Base-by-base conservation (phyloP, 2,113 vertebrate species). In the Pao palembangensis region DNA sequence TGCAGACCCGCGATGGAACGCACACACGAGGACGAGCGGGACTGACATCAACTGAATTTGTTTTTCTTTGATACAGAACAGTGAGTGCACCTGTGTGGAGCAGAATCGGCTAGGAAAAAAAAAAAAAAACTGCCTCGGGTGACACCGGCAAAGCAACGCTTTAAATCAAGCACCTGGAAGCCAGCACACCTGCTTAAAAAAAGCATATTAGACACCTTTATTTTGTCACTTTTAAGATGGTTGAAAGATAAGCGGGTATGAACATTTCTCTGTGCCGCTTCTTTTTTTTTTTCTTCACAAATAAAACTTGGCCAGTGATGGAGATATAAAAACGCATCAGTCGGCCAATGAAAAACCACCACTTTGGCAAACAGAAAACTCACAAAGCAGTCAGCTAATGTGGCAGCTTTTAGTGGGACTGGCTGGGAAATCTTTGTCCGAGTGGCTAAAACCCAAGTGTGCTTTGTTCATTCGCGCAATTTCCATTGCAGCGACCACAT, bases 351-450 rank as follows among this genome's bases (percentile, higher is more conserved):
- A 73, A 88, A 88, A 81, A 83, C 78, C 67, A 67, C 57, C 69
- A 79, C 76, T 83, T 85, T 88, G 83, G 79, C 82, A 70, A 67
- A 66, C 69, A 53, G 53, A 62, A 72, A 69, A 65, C 60, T 8
- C 62, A 66, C 60, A 63, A 68, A 78, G 73, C 79, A 83, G 83
- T 79, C 62, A 56, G 77, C 61, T 85, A 83, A 87, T 89, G 82
- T 79, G 80, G 87, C 86, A 85, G 85, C 70, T 82, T 85, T 86
- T 83, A 78, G 82, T 73, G 81, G 80, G 86, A 82, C 69, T 67
- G 79, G 76, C 75, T 89, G 85, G 76, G 75, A 83, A 85, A 67
- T 85, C 76, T 80, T 75, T 65, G 81, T 65, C 73, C 64, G 82
- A 81, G 76, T 85, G 87, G 82, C 81, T 69, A 51, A 4, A 63